Evolutionary conservation across 2,113 vertebrate genomes (phyloP).

Genomic region (Megalops atlanticus): DNA sequence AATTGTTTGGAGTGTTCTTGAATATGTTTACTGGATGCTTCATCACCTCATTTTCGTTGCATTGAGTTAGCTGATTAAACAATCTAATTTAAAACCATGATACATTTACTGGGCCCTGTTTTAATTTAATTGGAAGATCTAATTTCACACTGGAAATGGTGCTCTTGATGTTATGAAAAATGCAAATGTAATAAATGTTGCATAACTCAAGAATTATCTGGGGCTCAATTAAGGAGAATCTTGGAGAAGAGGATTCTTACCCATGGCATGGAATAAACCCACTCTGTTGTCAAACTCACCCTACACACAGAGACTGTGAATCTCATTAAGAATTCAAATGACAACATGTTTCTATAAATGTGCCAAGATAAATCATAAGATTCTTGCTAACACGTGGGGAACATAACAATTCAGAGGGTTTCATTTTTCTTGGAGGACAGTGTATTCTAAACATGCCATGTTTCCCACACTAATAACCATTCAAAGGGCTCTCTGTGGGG

Average conservation of each 20-base stretch:
- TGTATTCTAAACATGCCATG: constrained; percentile 10
- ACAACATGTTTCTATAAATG: neutral
- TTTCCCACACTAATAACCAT: constrained; percentile 20
- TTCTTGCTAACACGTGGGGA: constrained; percentile 10
- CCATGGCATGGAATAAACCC: neutral
- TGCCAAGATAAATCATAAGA: neutral
- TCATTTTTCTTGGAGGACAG: constrained; percentile 1
- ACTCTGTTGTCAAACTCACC: neutral
- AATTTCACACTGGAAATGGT: neutral
- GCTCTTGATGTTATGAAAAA: neutral
- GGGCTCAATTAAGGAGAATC: neutral
- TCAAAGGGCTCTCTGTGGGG: constrained; percentile 19
- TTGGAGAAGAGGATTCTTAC: neutral
- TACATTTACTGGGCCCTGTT: neutral
- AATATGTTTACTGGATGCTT: neutral
- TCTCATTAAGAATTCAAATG: neutral
- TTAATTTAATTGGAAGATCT: neutral
- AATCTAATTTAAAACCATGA: neutral
- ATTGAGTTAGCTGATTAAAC: neutral
- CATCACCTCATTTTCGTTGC: no score
- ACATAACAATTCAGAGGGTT: constrained; percentile 7
- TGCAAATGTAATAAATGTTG: neutral
- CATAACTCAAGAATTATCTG: neutral
- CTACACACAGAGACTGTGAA: constrained; percentile 3
- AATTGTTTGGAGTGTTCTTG: no score